Percentiles rank a stretch among this genome's conserved stretches.
Conservation (phyloP, 2,113 vertebrate genomes). For the Solenodon paradoxus region DNA sequence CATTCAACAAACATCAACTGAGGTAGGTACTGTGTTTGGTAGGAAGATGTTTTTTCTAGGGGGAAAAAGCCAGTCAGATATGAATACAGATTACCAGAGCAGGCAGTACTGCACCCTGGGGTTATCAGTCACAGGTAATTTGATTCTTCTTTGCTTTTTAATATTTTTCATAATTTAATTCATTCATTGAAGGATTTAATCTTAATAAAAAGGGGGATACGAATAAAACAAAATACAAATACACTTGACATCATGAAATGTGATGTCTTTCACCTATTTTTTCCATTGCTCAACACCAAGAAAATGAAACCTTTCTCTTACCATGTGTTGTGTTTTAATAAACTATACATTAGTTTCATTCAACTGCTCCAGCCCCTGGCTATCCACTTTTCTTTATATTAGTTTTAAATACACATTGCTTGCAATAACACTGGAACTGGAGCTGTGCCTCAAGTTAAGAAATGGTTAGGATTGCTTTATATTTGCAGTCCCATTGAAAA, state of each 20-base stretch:
- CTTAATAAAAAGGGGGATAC: conserved; percentile 21
- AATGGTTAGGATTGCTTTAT: conserved; percentile 83
- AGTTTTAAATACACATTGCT: conserved; percentile 93
- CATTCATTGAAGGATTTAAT: conserved; percentile 44
- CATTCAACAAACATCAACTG: conserved; percentile 7
- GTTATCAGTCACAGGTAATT: background rate
- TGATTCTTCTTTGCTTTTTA: conserved; percentile 32
- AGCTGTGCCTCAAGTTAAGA: conserved; percentile 84
- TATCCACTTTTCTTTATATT: conserved; percentile 84
- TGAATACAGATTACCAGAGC: background rate
- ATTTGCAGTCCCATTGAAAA: conserved; percentile 85
- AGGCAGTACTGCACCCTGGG: background rate
- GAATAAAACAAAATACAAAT: conserved; percentile 53
- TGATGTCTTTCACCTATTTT: conserved; percentile 74
- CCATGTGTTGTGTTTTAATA: conserved; percentile 76
- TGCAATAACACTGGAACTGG: conserved; percentile 85
- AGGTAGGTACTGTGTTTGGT: background rate
- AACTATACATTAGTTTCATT: conserved; percentile 85
- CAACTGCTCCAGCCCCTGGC: conserved; percentile 88
- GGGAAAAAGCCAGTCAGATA: background rate
- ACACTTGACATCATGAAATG: background rate
- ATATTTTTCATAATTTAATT: conserved; percentile 55
- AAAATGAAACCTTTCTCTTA: conserved; percentile 78
- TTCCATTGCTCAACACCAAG: conserved; percentile 83
- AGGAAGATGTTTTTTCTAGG: background rate